These are phyloP conservation scores for Panopea generosa DNA, from an alignment of 2,888 invertebrate genomes.

Conservation along the genomic window DNA sequence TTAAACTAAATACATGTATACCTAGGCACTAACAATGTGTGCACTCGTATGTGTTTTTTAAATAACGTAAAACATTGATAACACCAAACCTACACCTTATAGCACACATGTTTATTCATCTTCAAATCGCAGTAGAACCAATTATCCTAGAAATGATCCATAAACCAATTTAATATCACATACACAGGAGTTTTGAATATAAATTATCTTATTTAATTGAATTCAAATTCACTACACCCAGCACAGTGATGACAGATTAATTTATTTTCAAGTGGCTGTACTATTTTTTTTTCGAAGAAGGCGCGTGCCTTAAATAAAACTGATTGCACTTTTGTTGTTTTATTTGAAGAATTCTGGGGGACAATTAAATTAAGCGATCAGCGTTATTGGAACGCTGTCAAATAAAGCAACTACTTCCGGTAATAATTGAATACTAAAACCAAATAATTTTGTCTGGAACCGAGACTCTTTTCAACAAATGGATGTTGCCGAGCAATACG, in stretches of 20 bases:
- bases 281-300: slow-evolving; percentile 2
- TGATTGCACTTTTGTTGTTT: slow-evolving; percentile 1
- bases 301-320: slow-evolving; percentile 1
- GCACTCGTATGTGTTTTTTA: too few species aligned
- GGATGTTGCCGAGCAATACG: slow-evolving; percentile 60
- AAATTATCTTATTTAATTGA: too few species aligned
- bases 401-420: slow-evolving; percentile 40
- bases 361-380: slow-evolving; percentile 49
- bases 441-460: slow-evolving; percentile 42
- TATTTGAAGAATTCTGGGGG: slow-evolving; percentile 10
- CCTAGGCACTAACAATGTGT: too few species aligned
- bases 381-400: slow-evolving; percentile 48
- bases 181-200: too few species aligned
- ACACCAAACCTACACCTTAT: too few species aligned
- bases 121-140: too few species aligned
- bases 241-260: slow-evolving; percentile 16
- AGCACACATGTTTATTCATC: too few species aligned
- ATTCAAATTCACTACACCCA: slow-evolving; percentile 20
- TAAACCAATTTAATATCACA: too few species aligned
- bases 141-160: too few species aligned
- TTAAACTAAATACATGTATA: too few species aligned
- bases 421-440: slow-evolving; percentile 25
- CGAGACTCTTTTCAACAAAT: slow-evolving; percentile 19
- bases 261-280: slow-evolving; percentile 25
- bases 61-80: too few species aligned